Evolutionary conservation across 2,888 invertebrate species (phyloP), one percentile per base, ranked within the genome.

Genomic region (Drosophila subquinaria): DNA sequence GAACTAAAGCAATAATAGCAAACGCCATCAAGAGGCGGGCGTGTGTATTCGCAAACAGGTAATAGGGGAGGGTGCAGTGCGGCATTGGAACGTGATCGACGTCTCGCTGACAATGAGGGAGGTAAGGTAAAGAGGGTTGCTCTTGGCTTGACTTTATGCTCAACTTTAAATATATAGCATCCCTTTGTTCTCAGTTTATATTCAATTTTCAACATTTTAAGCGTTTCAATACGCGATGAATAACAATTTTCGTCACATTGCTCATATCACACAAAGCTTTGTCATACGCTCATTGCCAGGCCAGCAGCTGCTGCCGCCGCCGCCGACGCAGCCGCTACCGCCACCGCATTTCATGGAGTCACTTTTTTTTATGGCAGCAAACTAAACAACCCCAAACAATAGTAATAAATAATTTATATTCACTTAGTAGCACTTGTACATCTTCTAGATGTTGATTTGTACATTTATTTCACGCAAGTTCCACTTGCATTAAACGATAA

Each of bases 21-120:
- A 40, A 62, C 70, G 71, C 59, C 59, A 69, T 33, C 20, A 23
- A 63, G 43, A 63, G 43, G 64, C 79, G 40, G 45, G 56, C n/a
- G 51, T 17, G 48, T 75, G 72, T 76, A 81, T 78, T 80, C 62
- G 67, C 76, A 82, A 88, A 86, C 84, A 86, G 88, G 86, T 85
- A 86, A 78, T 42, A 61, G 55, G 69, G 67, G 67, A 66, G 52
- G 67, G 47, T 62, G 36, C 51, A 50, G 68, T 51, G 51, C 17
- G 60, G 56, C 69, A 64, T 62, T 47, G 61, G 66, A 69, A 75
- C 73, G 67, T 73, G 76, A 78, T 71, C 82, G 71, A 69, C 73
- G 64, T 64, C 66, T 42, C 33, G 33, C 33, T 20, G 62, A 52
- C 62, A 72, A 61, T 47, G 51, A 51, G 55, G 36, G 38, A 51